Evolutionary conservation across 2,113 vertebrate genomes (phyloP).

Genomic region (Laticauda colubrina): DNA sequence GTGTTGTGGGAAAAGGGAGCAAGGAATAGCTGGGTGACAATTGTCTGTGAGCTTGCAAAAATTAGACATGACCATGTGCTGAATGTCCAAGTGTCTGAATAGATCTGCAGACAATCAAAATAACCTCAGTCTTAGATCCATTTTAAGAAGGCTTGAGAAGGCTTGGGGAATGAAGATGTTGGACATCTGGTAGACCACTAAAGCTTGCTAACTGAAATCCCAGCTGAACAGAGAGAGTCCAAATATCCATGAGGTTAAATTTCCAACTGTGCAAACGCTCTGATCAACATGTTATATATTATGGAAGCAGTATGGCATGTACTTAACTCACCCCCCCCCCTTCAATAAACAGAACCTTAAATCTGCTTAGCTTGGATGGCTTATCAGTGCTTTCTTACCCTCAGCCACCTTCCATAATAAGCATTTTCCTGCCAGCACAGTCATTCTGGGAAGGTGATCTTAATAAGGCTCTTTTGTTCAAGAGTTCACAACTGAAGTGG

Average conservation of each 20-base stretch:
- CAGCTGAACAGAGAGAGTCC: not conserved
- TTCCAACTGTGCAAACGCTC: not conserved
- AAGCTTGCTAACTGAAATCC: not conserved
- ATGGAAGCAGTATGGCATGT: not conserved
- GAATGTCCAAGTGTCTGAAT: not conserved
- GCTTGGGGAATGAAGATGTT: not conserved
- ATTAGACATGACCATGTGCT: not conserved
- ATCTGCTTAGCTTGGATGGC: not conserved
- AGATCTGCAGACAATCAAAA: not conserved
- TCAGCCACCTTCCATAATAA: not conserved
- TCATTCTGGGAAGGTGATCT: not conserved
- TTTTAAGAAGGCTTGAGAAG: not conserved
- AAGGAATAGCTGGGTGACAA: not conserved
- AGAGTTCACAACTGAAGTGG: not conserved
- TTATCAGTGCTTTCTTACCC: not conserved
- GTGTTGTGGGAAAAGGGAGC: not conserved
- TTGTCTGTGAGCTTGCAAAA: not conserved
- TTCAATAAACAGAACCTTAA: not conserved
- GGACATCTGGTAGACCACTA: not conserved
- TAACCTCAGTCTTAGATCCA: not conserved
- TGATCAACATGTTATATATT: not conserved
- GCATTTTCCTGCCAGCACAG: not conserved
- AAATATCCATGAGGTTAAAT: not conserved
- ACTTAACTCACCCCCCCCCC: not conserved
- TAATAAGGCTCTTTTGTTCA: not conserved